Conservation (phyloP, 2,797 vertebrate genomes). For the Antennarius maculatus region DNA sequence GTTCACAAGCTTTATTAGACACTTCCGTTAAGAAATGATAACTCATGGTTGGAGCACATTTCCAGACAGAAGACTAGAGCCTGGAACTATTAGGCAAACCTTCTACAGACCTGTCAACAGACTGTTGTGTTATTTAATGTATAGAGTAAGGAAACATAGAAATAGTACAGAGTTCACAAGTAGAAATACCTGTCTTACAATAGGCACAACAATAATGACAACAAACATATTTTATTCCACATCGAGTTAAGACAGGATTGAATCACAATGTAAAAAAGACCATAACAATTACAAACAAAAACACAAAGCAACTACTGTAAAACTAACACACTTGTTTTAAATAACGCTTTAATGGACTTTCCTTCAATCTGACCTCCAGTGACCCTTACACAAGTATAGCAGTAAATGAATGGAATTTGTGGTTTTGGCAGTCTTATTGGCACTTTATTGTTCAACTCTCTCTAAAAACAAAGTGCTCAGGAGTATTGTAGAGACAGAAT, state of each 20-base stretch:
- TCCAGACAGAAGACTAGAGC: slow-evolving; percentile 11
- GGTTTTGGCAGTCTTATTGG: not conserved
- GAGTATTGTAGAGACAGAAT: slow-evolving; percentile 6
- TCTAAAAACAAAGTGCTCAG: slow-evolving; percentile 1
- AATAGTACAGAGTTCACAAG: not conserved
- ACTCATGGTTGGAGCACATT: slow-evolving; percentile 34
- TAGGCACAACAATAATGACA: not conserved
- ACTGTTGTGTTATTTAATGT: slow-evolving; percentile 5
- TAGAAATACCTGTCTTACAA: not conserved
- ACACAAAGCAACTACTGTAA: not conserved
- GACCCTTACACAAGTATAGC: not conserved
- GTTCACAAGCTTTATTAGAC: slow-evolving; percentile 39
- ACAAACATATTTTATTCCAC: not conserved
- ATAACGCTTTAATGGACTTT: not conserved
- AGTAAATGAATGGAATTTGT: not conserved
- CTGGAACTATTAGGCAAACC: not conserved
- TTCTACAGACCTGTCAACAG: slow-evolving; percentile 8
- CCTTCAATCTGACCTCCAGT: slow-evolving; percentile 13
- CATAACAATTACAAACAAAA: not conserved
- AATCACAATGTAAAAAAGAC: not conserved
- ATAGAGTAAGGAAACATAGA: not conserved
- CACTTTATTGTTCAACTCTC: not conserved
- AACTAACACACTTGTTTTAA: not conserved
- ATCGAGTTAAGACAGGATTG: not conserved
- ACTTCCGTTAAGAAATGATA: slow-evolving; percentile 39